Base-by-base conservation (phyloP, 1,140 invertebrate genomes). In the Nixonia krombeini region DNA sequence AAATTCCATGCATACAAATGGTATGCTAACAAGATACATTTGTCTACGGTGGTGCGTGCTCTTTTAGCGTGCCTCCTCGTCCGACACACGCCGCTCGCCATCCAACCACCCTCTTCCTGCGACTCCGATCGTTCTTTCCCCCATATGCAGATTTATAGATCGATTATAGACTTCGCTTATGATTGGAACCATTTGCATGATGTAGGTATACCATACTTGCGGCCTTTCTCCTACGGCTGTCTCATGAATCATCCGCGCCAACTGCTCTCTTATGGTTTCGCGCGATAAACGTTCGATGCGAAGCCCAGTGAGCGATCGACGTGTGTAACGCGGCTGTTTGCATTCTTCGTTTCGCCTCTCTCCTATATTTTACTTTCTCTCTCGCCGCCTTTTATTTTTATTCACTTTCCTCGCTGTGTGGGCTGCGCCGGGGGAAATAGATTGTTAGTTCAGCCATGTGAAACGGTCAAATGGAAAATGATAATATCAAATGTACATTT, bases 181-280 rank as follows among this genome's bases (percentile, higher is more conserved):
- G 82, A 85, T 84, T 84, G 79, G 80, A 78, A 80, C 65, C 76
- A 85, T 85, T 84, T 84, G 82, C 83, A 85, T 84, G 80, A 80
- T 80, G 78, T 78, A 77, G 72, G 78, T 79, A 71, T 72, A 75
- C 40, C 16, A 37, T 16, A 37, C 35, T 37, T 9, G 35, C 50
- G 44, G 45, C 55, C 37, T 52, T 31, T 38, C 31, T 37, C 44
- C 53, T 45, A 37, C 57, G 40, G 31, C 47, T 63, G 23, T 66
- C 72, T 49, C 79, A 82, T 84, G 81, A 82, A 84, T 83, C 80
- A 83, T 80, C 73, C 56, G 66, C 50, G 74, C 79, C 79, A 81
- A 83, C 80, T 82, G 79, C 78, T 78, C 78, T 80, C 75, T 77
- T 75, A 78, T 77, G 75, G 72, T 76, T 73, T 73, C 70, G 59